These are phyloP conservation scores for Pheosia gnoma DNA, from an alignment of 2,888 invertebrate genomes.

Conservation along the genomic window DNA sequence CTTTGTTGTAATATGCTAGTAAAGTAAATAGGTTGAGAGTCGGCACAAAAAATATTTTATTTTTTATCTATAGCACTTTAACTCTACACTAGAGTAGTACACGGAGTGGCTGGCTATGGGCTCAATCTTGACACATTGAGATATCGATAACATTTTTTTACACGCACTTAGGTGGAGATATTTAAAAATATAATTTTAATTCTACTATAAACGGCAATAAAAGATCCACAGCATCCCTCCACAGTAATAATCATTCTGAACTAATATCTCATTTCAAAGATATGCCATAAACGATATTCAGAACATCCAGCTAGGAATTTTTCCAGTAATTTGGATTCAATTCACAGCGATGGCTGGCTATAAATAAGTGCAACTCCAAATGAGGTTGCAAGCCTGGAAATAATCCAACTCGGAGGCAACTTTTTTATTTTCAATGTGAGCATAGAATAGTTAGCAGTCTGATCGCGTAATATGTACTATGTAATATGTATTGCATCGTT, in stretches of 20 bases:
- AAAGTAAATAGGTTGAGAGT: not conserved
- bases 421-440: conserved; percentile 55
- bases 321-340: conserved; percentile 75
- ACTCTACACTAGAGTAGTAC: too few species aligned
- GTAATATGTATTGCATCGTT: not conserved
- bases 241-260: too few species aligned
- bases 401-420: conserved; percentile 70
- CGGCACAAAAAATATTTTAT: not conserved
- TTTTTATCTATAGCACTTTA: too few species aligned
- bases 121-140: too few species aligned
- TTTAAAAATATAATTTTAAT: too few species aligned
- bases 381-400: conserved; percentile 70
- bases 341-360: conserved; percentile 67
- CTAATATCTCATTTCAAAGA: conserved; percentile 15
- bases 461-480: not conserved
- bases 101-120: too few species aligned
- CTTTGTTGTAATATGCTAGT: conserved; percentile 1
- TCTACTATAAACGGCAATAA: too few species aligned
- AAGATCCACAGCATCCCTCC: not conserved
- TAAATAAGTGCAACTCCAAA: conserved; percentile 77
- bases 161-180: too few species aligned
- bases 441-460: not conserved
- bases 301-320: conserved; percentile 53
- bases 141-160: too few species aligned
- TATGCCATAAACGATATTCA: conserved; percentile 42